Conservation (phyloP, 2,888 invertebrate species). For the Dascillus cervinus region DNA sequence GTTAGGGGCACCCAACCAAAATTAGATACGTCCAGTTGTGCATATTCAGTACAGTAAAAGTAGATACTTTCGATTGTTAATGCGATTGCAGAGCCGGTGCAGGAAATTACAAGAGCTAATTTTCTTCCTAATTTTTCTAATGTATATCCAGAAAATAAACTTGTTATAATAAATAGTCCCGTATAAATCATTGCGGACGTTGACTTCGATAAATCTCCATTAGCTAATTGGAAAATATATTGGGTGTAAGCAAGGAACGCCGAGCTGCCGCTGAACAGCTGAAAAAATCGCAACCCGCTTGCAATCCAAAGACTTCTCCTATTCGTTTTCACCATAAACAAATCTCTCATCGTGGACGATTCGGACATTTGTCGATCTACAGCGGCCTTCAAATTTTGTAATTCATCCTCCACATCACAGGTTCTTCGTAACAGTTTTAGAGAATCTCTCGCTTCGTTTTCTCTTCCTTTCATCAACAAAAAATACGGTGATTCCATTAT, state of each 20-base stretch:
- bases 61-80: slow-evolving; percentile 21
- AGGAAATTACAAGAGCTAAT: slow-evolving; percentile 25
- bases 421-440: slow-evolving; percentile 24
- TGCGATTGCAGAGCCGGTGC: slow-evolving; percentile 20
- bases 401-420: slow-evolving; percentile 27
- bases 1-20: slow-evolving; percentile 20
- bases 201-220: slow-evolving; percentile 27
- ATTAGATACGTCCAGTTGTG: slow-evolving; percentile 21
- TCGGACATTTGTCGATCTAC: slow-evolving; percentile 31
- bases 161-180: slow-evolving; percentile 12
- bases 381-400: slow-evolving; percentile 21
- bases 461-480: slow-evolving; percentile 23
- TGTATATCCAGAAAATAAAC: slow-evolving; percentile 19
- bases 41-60: too few relatives aligned
- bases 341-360: slow-evolving; percentile 25
- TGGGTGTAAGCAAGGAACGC: slow-evolving; percentile 29
- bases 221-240: slow-evolving; percentile 32
- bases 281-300: slow-evolving; percentile 22
- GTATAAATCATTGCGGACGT: slow-evolving; percentile 29
- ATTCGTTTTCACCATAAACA: slow-evolving; percentile 26
- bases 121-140: slow-evolving; percentile 29
- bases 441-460: slow-evolving; percentile 23
- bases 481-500: slow-evolving; percentile 51
- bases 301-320: slow-evolving; percentile 25
- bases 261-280: slow-evolving; percentile 29